Conservation (phyloP, 2,888 invertebrate species). For the Trissonchulus sp. region DNA sequence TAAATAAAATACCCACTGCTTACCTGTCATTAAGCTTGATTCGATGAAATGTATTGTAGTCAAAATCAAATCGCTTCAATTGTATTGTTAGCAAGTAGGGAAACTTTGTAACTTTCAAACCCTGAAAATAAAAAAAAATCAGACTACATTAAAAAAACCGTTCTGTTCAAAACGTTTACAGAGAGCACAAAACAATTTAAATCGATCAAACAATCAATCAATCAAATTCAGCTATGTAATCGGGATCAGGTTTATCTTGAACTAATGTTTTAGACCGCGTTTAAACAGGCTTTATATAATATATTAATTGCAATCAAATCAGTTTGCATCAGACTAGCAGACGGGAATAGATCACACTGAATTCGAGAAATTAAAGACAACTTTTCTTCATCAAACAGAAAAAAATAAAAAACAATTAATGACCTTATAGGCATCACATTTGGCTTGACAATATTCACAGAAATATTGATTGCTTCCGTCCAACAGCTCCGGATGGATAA, state of each 20-base stretch:
- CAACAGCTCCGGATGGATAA: conserved; percentile 74
- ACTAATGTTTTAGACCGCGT: too few relatives aligned
- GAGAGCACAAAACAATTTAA: too few relatives aligned
- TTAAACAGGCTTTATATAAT: too few relatives aligned
- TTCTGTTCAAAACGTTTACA: neutral
- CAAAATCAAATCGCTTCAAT: conserved; percentile 81
- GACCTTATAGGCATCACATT: conserved; percentile 76
- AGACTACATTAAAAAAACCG: neutral
- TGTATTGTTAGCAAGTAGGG: conserved; percentile 79
- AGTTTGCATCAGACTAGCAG: too few relatives aligned
- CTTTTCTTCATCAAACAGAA: too few relatives aligned
- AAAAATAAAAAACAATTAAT: neutral
- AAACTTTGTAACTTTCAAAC: conserved; percentile 74
- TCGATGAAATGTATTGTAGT: conserved; percentile 72
- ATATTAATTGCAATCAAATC: too few relatives aligned
- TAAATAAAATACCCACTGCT: too few relatives aligned
- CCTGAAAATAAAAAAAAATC: conserved; percentile 53
- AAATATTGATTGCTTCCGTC: conserved; percentile 78
- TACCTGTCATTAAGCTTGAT: conserved; percentile 80
- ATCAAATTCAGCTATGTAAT: too few relatives aligned
- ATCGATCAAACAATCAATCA: too few relatives aligned
- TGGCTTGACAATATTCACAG: conserved; percentile 76
- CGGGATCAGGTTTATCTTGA: too few relatives aligned
- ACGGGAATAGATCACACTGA: too few relatives aligned
- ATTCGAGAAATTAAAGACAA: too few relatives aligned